Evolutionary conservation across 2,888 invertebrate genomes (phyloP).

Genomic region (Xylophagus ater): DNA sequence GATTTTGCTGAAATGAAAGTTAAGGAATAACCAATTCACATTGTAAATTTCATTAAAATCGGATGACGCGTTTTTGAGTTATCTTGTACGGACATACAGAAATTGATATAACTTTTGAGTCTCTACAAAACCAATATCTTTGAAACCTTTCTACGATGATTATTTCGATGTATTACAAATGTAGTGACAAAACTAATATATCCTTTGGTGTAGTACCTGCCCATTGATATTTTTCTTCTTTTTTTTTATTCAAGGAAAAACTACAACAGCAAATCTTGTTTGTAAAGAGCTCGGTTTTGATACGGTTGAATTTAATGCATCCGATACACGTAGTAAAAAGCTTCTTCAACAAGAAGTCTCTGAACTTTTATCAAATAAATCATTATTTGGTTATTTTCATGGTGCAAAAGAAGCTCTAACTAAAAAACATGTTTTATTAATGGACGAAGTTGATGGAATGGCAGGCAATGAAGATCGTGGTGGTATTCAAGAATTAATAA

Average conservation of each 20-base stretch:
- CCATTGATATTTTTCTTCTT: too few relatives aligned
- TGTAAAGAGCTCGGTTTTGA: conserved; percentile 84
- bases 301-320: conserved; percentile 92
- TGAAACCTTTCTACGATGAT: too few relatives aligned
- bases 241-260: conserved; percentile 54
- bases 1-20: too few relatives aligned
- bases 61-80: too few relatives aligned
- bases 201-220: too few relatives aligned
- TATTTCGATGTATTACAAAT: too few relatives aligned
- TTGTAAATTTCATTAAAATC: too few relatives aligned
- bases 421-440: conserved; percentile 83
- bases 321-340: conserved; percentile 86
- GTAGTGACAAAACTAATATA: too few relatives aligned
- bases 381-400: conserved; percentile 57
- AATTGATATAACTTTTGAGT: too few relatives aligned
- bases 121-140: too few relatives aligned
- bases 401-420: conserved; percentile 47
- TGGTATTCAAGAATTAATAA: conserved; percentile 88
- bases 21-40: too few relatives aligned
- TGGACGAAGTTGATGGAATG: conserved; percentile 99
- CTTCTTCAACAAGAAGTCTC: conserved; percentile 74
- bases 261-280: conserved; percentile 78
- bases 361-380: conserved; percentile 65
- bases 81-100: too few relatives aligned
- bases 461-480: conserved; percentile 98